phyloP scores from a whole-genome alignment of 1,140 invertebrate genomes.

The Diprion similis region DNA sequence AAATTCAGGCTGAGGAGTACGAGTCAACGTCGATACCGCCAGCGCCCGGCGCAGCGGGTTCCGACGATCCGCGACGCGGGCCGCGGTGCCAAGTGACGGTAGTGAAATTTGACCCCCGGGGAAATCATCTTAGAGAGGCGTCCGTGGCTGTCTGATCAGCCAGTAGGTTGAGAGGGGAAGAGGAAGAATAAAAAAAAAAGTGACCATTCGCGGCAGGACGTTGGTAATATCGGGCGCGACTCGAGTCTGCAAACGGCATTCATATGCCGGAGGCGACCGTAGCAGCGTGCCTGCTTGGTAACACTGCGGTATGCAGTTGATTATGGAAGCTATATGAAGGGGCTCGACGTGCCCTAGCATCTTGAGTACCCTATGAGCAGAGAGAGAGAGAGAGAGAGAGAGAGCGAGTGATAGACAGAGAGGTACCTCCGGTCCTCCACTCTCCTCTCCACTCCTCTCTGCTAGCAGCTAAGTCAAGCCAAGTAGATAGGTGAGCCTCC shows the following conservation, averaged over 20 bases:
- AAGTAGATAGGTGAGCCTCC: too few relatives aligned
- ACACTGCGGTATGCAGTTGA: constrained; percentile 53
- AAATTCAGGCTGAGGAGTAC: background rate
- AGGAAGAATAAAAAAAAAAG: background rate
- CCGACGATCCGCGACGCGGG: background rate
- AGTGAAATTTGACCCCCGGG: constrained; percentile 4
- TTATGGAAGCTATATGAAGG: constrained; percentile 54
- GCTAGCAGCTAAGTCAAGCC: too few relatives aligned
- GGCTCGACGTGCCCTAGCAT: constrained; percentile 51
- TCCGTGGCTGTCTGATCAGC: constrained; percentile 3
- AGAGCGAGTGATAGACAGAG: too few relatives aligned
- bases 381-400: too few relatives aligned
- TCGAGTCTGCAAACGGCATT: constrained; percentile 38
- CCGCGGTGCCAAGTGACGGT: background rate
- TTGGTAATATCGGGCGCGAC: constrained; percentile 28
- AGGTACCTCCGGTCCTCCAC: too few relatives aligned
- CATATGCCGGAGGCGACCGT: constrained; percentile 45
- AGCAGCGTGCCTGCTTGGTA: constrained; percentile 43
- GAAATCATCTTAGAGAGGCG: constrained; percentile 2
- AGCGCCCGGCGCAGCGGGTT: background rate
- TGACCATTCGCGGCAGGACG: constrained; percentile 6
- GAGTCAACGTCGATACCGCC: background rate
- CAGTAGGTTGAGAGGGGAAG: background rate
- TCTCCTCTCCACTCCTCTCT: too few relatives aligned
- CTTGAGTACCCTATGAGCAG: constrained; percentile 43